Evolutionary conservation across 1,140 invertebrate species (phyloP).

Genomic region (Palaemon carinicauda): DNA sequence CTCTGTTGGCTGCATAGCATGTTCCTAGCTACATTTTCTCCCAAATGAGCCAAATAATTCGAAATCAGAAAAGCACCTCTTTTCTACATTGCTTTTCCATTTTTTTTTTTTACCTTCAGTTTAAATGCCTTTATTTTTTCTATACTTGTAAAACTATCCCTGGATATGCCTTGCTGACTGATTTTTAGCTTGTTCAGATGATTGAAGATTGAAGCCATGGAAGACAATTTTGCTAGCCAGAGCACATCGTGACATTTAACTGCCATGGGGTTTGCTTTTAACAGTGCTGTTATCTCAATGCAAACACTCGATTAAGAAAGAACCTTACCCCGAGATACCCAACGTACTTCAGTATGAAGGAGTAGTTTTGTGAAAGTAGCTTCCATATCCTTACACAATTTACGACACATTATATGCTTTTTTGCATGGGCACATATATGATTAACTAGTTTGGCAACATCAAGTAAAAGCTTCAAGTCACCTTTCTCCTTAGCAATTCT

Average conservation of each 20-base stretch:
- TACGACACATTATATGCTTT: no score
- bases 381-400: no score
- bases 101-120: slow-evolving; percentile 1
- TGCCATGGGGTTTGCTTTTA: no score
- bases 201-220: background rate
- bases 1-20: background rate
- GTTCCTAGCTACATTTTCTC: background rate
- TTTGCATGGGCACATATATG: no score
- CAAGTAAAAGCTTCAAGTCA: no score
- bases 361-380: no score
- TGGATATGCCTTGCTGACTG: background rate
- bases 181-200: background rate
- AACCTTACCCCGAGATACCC: no score
- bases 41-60: background rate
- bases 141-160: slow-evolving; percentile 5
- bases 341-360: no score
- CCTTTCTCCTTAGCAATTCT: no score
- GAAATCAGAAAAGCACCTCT: background rate
- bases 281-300: no score
- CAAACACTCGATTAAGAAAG: no score
- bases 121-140: slow-evolving; percentile 9
- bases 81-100: background rate
- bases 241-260: background rate
- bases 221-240: background rate
- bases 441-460: no score